Evolutionary conservation across 2,113 vertebrate species (phyloP), one percentile per base, ranked within the genome.

Genomic region (Toxostoma redivivum): DNA sequence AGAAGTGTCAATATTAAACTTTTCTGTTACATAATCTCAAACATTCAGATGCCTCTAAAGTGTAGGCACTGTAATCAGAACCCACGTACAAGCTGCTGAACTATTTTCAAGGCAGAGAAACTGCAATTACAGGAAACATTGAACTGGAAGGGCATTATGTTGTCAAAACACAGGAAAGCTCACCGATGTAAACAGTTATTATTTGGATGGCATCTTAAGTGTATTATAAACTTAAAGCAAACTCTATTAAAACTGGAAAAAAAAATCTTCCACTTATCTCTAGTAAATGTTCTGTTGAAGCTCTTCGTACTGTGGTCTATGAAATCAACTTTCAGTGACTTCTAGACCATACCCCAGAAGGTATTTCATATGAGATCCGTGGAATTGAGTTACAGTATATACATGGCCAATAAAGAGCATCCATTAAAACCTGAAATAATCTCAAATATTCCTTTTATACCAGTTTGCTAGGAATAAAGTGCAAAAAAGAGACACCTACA

Each of bases 231-330:
- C 54, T 86, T 65, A 60, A 69, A 81, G 40, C 47, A 94, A 95
- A 93, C 95, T 57, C 95, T 57, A 56, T 94, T 96, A 96, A 88
- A 98, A 98, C 98, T 98, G 98, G 98, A 98, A 97, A 77, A 57
- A 7, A 28, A 58, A 8, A 56, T 57, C 61, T 90, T 81, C 85
- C 77, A 81, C 35, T 54, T 93, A 50, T 86, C 77, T 94, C 82
- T 61, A 61, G 38, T 80, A 81, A 62, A 74, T 44, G 30, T 86
- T 94, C 60, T 77, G 45, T 70, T 94, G 40, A 79, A 92, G 80
- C 42, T 77, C 37, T n/a, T 80, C 12, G 15, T 58, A 22, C 23
- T 48, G 21, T 79, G 33, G 45, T 73, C 65, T 42, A 9, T 21
- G 56, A 82, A 91, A 64, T 86, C 9, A 5, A 62, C 30, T 82